Conservation (phyloP, 92 coral and sea anemone species). For the Porites cylindrica region DNA sequence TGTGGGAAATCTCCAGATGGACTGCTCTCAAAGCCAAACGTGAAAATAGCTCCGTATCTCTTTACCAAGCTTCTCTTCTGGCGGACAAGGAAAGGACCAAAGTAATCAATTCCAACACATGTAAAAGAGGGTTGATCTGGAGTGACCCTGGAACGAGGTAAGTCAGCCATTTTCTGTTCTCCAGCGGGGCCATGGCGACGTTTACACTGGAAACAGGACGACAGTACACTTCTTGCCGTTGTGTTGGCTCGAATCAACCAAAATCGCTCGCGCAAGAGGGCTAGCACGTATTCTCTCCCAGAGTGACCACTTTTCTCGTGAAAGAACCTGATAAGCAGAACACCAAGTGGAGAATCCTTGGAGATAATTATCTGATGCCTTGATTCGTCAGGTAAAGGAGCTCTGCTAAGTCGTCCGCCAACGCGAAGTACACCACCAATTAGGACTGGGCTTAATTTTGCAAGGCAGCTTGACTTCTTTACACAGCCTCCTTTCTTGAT, state of each 20-base stretch:
- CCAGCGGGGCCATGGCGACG: slow-evolving; percentile 1
- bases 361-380: slow-evolving; percentile 61
- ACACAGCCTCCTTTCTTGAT: neutral
- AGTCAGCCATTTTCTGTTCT: too few species aligned
- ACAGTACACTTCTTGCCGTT: slow-evolving; percentile 27
- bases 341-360: slow-evolving; percentile 26
- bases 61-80: slow-evolving; percentile 6
- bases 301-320: slow-evolving; percentile 62
- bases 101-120: slow-evolving; percentile 18
- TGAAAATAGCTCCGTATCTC: slow-evolving; percentile 16
- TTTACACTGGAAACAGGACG: slow-evolving; percentile 35
- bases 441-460: slow-evolving; percentile 16
- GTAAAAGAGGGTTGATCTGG: neutral
- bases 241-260: slow-evolving; percentile 49
- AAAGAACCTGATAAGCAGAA: slow-evolving; percentile 23
- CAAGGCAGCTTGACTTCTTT: slow-evolving; percentile 30
- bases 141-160: too few species aligned
- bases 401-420: slow-evolving; percentile 58
- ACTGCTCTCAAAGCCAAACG: slow-evolving; percentile 40
- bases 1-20: slow-evolving; percentile 27
- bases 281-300: slow-evolving; percentile 55
- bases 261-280: slow-evolving; percentile 35
- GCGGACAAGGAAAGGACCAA: slow-evolving; percentile 5
- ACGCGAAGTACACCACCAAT: slow-evolving; percentile 44
- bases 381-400: slow-evolving; percentile 33